Percentiles rank a stretch among this genome's conserved stretches.
Evolutionary conservation across 2,113 vertebrate species (phyloP).

Genomic region (Pseudopipra pipra): DNA sequence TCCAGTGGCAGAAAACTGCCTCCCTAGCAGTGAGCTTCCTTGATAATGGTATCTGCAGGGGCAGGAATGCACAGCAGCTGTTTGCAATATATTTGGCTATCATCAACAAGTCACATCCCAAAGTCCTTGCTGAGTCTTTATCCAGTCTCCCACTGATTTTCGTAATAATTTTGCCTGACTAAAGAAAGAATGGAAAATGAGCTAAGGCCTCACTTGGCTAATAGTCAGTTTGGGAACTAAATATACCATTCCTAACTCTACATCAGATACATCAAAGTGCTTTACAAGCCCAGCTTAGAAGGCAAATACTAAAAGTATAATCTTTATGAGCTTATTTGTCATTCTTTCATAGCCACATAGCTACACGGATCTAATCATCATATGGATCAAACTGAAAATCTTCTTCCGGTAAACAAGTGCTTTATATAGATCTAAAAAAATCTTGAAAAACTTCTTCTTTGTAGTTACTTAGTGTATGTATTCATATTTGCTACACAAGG

Average conservation of each 20-base stretch:
- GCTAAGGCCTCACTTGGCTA: neutral
- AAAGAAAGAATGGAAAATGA: conserved; percentile 13
- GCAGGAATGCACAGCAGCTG: neutral
- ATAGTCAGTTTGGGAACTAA: neutral
- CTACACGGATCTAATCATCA: neutral
- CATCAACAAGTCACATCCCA: neutral
- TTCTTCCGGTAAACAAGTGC: neutral
- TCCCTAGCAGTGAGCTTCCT: neutral
- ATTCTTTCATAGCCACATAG: neutral
- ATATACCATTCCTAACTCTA: neutral
- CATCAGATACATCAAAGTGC: neutral
- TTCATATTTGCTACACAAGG: neutral
- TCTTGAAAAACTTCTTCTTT: neutral
- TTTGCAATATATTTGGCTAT: conserved; percentile 5
- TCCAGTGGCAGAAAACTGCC: neutral
- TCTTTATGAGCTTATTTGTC: neutral
- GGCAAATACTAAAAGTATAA: neutral
- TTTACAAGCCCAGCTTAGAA: neutral
- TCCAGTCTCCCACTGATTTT: neutral
- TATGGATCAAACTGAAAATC: neutral
- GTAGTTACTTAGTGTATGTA: neutral
- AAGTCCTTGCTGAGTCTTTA: neutral
- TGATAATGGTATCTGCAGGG: neutral
- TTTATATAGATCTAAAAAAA: neutral
- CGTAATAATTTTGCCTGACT: neutral